Percentiles rank a stretch among this genome's conserved stretches.
These are phyloP conservation scores for Noctua comes DNA, from an alignment of 2,888 invertebrate genomes.

Conservation along the genomic window DNA sequence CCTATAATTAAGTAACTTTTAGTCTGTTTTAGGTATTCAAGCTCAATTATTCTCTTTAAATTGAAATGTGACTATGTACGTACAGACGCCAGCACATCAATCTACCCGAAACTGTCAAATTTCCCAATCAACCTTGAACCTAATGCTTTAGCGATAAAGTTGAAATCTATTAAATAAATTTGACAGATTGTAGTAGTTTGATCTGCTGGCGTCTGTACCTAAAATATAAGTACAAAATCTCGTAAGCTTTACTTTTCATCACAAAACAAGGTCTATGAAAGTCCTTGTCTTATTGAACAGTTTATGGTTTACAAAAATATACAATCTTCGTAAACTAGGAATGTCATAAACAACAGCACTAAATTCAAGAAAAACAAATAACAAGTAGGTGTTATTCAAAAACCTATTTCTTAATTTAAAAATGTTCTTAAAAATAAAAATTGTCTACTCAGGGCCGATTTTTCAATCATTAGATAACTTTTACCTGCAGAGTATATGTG, in stretches of 20 bases:
- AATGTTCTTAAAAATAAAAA: constrained; percentile 9
- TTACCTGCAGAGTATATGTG: too few species aligned
- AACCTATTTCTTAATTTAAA: neutral
- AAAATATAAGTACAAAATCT: constrained; percentile 9
- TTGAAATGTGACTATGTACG: neutral
- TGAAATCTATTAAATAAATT: too few species aligned
- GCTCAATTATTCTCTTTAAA: constrained; percentile 7
- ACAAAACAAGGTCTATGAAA: neutral
- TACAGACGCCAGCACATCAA: too few species aligned
- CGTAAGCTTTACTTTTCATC: neutral
- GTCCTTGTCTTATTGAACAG: neutral
- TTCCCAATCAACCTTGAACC: too few species aligned
- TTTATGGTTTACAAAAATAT: constrained; percentile 40
- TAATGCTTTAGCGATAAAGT: too few species aligned
- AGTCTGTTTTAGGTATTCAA: neutral
- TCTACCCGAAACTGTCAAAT: too few species aligned
- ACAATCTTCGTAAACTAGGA: constrained; percentile 53
- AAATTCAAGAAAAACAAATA: constrained; percentile 29
- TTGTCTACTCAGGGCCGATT: too few species aligned
- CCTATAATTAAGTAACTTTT: neutral
- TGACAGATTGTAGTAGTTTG: too few species aligned
- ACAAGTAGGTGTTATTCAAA: constrained; percentile 5
- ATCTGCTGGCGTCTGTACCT: too few species aligned
- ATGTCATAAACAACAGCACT: constrained; percentile 59
- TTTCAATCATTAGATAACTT: too few species aligned